phyloP scores from a whole-genome alignment of 2,888 invertebrate genomes.

The Lordiphosa fenestrarum region DNA sequence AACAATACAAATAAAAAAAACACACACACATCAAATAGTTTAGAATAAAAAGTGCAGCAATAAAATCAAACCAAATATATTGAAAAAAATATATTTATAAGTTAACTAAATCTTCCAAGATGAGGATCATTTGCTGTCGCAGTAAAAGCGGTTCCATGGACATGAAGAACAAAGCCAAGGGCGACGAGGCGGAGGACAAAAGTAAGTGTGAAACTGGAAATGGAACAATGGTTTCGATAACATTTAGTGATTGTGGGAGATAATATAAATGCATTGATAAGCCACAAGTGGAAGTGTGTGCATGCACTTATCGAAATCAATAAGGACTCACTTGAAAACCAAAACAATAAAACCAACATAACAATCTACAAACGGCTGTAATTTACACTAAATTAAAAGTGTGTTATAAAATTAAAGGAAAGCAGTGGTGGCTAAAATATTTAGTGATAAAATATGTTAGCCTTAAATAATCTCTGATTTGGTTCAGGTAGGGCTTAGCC shows the following conservation, averaged over 20 bases:
- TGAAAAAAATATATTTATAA: too few species aligned
- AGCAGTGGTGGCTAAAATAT: too few species aligned
- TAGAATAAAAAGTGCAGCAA: slow-evolving; percentile 19
- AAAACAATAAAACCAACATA: too few species aligned
- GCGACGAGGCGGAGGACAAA: slow-evolving; percentile 37
- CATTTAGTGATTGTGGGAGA: neutral
- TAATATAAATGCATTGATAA: neutral
- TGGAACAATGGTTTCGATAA: slow-evolving; percentile 14
- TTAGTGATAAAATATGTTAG: too few species aligned
- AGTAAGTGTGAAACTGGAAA: slow-evolving; percentile 39
- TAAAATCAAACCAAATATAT: neutral
- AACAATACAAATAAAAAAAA: slow-evolving; percentile 25
- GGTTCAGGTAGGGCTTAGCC: too few species aligned
- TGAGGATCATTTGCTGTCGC: slow-evolving; percentile 53
- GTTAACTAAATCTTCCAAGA: slow-evolving; percentile 8
- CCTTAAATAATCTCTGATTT: too few species aligned
- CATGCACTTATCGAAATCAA: neutral
- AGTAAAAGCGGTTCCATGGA: slow-evolving; percentile 38
- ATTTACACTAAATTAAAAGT: too few species aligned
- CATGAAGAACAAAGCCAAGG: slow-evolving; percentile 40
- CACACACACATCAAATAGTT: slow-evolving; percentile 5
- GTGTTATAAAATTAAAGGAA: too few species aligned
- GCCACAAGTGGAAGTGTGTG: slow-evolving; percentile 12
- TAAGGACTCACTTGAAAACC: neutral
- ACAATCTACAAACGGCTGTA: too few species aligned